Percentiles rank a stretch among this genome's conserved stretches.
These are phyloP conservation scores for Rhinogobius similis DNA, from an alignment of 2,113 vertebrate species.

Conservation along the genomic window DNA sequence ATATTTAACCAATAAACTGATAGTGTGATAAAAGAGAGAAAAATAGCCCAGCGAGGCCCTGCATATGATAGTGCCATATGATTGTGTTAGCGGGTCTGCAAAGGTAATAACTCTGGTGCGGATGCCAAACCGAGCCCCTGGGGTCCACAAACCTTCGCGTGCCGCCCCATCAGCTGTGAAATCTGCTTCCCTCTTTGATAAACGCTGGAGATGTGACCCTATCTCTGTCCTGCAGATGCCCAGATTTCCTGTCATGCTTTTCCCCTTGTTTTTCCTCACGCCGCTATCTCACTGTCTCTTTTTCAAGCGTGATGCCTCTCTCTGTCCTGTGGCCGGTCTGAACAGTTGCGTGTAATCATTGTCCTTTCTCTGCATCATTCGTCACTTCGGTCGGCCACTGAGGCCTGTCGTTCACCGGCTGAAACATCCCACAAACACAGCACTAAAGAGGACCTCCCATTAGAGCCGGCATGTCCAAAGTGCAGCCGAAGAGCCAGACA, in stretches of 20 bases:
- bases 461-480: slow-evolving; percentile 13
- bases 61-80: slow-evolving; percentile 41
- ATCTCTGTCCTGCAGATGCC: slow-evolving; percentile 79
- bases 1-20: slow-evolving; percentile 5
- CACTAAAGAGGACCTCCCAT: slow-evolving; percentile 34
- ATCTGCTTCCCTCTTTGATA: slow-evolving; percentile 79
- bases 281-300: slow-evolving; percentile 7
- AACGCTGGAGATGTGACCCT: slow-evolving; percentile 77
- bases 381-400: slow-evolving; percentile 55
- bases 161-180: slow-evolving; percentile 77
- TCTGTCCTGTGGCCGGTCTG: slow-evolving; percentile 51
- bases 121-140: slow-evolving; percentile 62
- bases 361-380: slow-evolving; percentile 57
- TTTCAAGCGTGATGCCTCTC: slow-evolving; percentile 45
- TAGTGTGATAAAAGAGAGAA: slow-evolving; percentile 20
- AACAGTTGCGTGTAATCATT: slow-evolving; percentile 56
- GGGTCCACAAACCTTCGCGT: slow-evolving; percentile 62
- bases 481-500: too few species aligned
- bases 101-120: slow-evolving; percentile 60
- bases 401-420: slow-evolving; percentile 50
- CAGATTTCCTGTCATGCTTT: slow-evolving; percentile 76
- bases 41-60: slow-evolving; percentile 8
- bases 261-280: slow-evolving; percentile 50
- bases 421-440: slow-evolving; percentile 27
- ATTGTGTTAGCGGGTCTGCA: slow-evolving; percentile 65